A percentile compares a stretch with the other conserved stretches of the same genome.
Evolutionary conservation across 2,797 vertebrate species (phyloP).

Genomic region (Catamblyrhynchus diadema): DNA sequence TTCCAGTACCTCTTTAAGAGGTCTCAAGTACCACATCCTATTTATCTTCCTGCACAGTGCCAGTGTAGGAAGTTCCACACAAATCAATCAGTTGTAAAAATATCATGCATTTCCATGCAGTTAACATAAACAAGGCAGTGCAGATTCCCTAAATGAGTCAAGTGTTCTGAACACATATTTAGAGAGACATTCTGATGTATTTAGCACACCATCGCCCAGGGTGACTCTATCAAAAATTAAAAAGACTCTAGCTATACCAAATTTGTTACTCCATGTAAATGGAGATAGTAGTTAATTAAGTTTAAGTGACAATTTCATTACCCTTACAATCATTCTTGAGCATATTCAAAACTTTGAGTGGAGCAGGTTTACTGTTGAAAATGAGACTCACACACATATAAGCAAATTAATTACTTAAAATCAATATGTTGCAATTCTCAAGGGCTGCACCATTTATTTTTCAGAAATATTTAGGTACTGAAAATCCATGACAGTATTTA

Average conservation of each 20-base stretch:
- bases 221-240: background rate
- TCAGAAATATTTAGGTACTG: background rate
- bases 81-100: constrained; percentile 12
- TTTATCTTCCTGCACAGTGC: background rate
- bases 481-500: background rate
- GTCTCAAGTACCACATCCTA: background rate
- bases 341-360: background rate
- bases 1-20: background rate
- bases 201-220: background rate
- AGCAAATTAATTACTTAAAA: background rate
- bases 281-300: background rate
- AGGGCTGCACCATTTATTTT: background rate
- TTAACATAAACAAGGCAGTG: background rate
- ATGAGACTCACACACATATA: background rate
- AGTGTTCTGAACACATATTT: background rate
- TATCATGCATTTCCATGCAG: background rate
- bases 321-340: background rate
- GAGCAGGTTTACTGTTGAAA: background rate
- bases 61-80: background rate
- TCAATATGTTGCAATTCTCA: background rate
- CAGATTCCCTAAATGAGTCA: background rate
- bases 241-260: background rate
- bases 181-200: background rate
- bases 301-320: background rate
- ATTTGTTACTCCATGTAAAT: background rate